phyloP scores from a whole-genome alignment of 1,140 invertebrate genomes.

The Lepidurus apus region DNA sequence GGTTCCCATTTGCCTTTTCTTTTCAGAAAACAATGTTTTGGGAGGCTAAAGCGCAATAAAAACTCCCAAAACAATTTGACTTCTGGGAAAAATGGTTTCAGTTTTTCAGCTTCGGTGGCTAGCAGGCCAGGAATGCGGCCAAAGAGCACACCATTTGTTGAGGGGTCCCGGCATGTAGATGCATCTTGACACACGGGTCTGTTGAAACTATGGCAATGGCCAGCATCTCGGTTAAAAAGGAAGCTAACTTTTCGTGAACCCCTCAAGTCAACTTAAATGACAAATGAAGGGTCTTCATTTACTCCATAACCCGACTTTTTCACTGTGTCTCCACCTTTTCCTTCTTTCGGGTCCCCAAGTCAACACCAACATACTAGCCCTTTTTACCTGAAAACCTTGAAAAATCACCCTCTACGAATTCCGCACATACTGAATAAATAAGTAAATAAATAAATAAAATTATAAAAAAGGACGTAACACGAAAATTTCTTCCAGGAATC shows the following conservation, averaged over 20 bases:
- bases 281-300: slow-evolving; percentile 11
- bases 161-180: not conserved
- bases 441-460: not conserved
- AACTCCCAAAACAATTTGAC: not conserved
- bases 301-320: not conserved
- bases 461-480: not conserved
- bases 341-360: not conserved
- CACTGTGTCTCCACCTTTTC: not conserved
- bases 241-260: not conserved
- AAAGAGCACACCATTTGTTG: slow-evolving; percentile 14
- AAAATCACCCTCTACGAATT: no score
- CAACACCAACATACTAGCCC: no score
- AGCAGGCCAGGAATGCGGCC: not conserved
- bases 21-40: not conserved
- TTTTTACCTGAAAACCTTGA: no score
- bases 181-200: not conserved
- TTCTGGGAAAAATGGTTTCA: slow-evolving; percentile 12
- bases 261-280: not conserved
- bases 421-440: not conserved
- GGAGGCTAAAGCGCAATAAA: slow-evolving; percentile 15
- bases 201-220: not conserved
- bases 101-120: not conserved
- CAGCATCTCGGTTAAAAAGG: not conserved
- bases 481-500: not conserved
- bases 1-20: not conserved